phyloP scores from a whole-genome alignment of 2,888 invertebrate genomes.

The Ectemnius continuus region DNA sequence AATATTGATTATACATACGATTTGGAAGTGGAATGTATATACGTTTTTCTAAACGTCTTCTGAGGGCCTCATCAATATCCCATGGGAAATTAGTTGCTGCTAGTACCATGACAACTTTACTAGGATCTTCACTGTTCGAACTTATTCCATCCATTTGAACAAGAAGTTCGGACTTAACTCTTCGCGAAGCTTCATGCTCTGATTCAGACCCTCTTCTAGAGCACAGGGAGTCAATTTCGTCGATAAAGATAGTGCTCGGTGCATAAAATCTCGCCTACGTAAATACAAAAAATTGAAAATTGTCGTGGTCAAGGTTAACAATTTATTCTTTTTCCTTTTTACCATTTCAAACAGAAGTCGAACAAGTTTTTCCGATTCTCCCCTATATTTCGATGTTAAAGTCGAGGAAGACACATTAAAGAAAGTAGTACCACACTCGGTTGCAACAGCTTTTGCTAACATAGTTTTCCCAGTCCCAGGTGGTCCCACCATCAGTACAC shows the following conservation, averaged over 20 bases:
- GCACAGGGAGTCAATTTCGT: slow-evolving; percentile 98
- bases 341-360: slow-evolving; percentile 98
- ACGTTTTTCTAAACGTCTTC: slow-evolving; percentile 96
- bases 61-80: slow-evolving; percentile 98
- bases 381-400: slow-evolving; percentile 98
- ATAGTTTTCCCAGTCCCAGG: slow-evolving; percentile 97
- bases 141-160: slow-evolving; percentile 99
- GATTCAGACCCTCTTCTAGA: slow-evolving; percentile 96
- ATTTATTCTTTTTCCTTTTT: slow-evolving; percentile 20
- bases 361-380: slow-evolving; percentile 99
- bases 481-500: slow-evolving; percentile 95
- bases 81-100: slow-evolving; percentile 99
- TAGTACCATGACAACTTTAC: slow-evolving; percentile 96
- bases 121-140: slow-evolving; percentile 81
- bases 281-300: slow-evolving; percentile 19
- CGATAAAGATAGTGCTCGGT: slow-evolving; percentile 98
- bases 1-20: slow-evolving; percentile 81
- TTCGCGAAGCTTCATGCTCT: slow-evolving; percentile 97
- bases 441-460: slow-evolving; percentile 98
- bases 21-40: slow-evolving; percentile 98
- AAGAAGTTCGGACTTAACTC: slow-evolving; percentile 97
- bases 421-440: slow-evolving; percentile 98
- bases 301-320: not conserved
- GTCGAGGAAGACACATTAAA: slow-evolving; percentile 98
- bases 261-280: slow-evolving; percentile 96